A percentile compares a stretch with the other conserved stretches of the same genome.
Evolutionary conservation across 1,140 invertebrate species (phyloP).

Genomic region (Asobara japonica): DNA sequence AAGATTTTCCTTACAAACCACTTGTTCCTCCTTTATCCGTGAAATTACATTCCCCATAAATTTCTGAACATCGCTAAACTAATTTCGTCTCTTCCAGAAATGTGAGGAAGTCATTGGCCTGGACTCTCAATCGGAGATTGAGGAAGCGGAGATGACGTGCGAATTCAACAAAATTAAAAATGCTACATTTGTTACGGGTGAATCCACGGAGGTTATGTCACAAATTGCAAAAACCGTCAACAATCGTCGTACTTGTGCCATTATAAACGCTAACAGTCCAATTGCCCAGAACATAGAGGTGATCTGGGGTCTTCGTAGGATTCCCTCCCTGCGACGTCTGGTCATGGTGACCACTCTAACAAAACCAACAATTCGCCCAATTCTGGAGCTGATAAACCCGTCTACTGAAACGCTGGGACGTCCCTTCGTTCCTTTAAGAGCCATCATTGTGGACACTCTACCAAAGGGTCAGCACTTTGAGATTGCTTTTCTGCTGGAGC

Average conservation of each 20-base stretch:
- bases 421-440: slow-evolving; percentile 59
- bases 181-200: slow-evolving; percentile 58
- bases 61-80: not conserved
- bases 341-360: slow-evolving; percentile 63
- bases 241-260: slow-evolving; percentile 49
- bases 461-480: slow-evolving; percentile 60
- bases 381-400: slow-evolving; percentile 61
- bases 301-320: slow-evolving; percentile 57
- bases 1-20: too few relatives aligned
- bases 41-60: too few relatives aligned
- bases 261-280: slow-evolving; percentile 59
- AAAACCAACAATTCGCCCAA: slow-evolving; percentile 62
- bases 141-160: slow-evolving; percentile 61
- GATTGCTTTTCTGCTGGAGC: slow-evolving; percentile 60
- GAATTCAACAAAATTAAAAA: slow-evolving; percentile 62
- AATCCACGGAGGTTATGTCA: slow-evolving; percentile 49
- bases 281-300: slow-evolving; percentile 59
- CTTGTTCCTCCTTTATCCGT: too few relatives aligned
- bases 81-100: slow-evolving; percentile 49
- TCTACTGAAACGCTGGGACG: slow-evolving; percentile 48
- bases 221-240: slow-evolving; percentile 48
- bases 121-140: slow-evolving; percentile 59
- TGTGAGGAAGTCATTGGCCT: slow-evolving; percentile 60
- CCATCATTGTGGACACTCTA: slow-evolving; percentile 59
- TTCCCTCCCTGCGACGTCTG: slow-evolving; percentile 53